Percentiles rank a stretch among this genome's conserved stretches.
phyloP scores from a whole-genome alignment of 2,113 vertebrate species.

The Xyrauchen texanus region DNA sequence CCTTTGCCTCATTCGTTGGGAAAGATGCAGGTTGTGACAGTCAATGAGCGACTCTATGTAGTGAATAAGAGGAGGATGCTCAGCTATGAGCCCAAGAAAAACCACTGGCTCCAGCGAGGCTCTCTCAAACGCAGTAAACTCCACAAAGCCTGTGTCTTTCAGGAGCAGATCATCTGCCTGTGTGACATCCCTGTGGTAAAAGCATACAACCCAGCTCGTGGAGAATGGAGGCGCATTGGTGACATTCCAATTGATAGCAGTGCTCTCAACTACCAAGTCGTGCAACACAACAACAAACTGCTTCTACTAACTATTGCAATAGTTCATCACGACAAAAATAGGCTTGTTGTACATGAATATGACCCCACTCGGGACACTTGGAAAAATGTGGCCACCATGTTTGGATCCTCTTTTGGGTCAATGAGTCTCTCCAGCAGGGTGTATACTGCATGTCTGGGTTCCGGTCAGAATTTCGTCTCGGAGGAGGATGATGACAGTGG shows the following conservation, averaged over 20 bases:
- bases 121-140: conserved; percentile 83
- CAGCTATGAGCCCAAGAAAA: conserved; percentile 82
- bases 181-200: conserved; percentile 86
- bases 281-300: conserved; percentile 78
- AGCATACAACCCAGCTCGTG: conserved; percentile 81
- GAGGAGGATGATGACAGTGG: conserved; percentile 87
- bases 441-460: conserved; percentile 81
- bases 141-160: conserved; percentile 85
- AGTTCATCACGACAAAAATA: conserved; percentile 84
- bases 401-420: conserved; percentile 79
- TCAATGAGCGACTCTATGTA: conserved; percentile 83
- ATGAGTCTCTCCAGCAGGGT: conserved; percentile 83
- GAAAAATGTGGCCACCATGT: conserved; percentile 82
- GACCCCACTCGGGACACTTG: conserved; percentile 77
- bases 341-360: conserved; percentile 85
- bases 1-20: conserved; percentile 83
- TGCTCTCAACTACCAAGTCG: conserved; percentile 84
- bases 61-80: conserved; percentile 85
- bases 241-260: conserved; percentile 83
- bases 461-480: conserved; percentile 82
- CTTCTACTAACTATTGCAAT: conserved; percentile 83
- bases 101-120: conserved; percentile 84
- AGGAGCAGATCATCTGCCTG: conserved; percentile 86
- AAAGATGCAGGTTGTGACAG: conserved; percentile 82
- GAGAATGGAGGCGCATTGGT: conserved; percentile 82